A percentile compares a stretch with the other conserved stretches of the same genome.
Conservation (phyloP, 2,113 vertebrate genomes). For the Hemichromis elongatus region DNA sequence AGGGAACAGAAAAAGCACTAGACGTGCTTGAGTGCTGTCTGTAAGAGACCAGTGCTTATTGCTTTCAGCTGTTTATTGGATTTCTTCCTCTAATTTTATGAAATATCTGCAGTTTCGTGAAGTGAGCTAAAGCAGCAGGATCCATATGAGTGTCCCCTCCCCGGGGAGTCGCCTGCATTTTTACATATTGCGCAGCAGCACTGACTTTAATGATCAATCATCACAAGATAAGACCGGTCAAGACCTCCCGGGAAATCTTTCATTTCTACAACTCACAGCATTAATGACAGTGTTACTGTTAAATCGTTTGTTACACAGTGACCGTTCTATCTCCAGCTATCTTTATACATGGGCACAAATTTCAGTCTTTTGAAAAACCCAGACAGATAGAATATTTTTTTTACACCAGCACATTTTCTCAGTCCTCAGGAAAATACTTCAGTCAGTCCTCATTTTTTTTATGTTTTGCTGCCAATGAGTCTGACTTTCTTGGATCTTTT, state of each 20-base stretch:
- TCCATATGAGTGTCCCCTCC: background rate
- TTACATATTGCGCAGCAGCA: background rate
- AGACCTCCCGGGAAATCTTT: background rate
- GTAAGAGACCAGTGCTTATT: background rate
- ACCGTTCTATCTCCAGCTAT: rapidly evolving
- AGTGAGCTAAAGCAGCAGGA: background rate
- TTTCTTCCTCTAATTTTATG: background rate
- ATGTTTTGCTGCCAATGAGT: background rate
- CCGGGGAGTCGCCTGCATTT: background rate
- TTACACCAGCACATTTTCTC: background rate
- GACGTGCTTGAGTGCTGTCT: background rate
- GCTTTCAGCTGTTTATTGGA: background rate
- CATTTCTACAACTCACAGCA: background rate
- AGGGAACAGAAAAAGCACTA: background rate
- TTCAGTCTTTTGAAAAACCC: background rate
- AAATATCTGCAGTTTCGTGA: background rate
- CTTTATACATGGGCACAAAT: background rate
- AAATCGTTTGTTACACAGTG: background rate
- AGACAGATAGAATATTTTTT: background rate
- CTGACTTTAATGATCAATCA: background rate
- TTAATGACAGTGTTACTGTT: background rate
- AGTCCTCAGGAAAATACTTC: background rate
- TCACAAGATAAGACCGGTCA: background rate
- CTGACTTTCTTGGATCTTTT: background rate
- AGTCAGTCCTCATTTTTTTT: background rate